Percentiles rank a stretch among this genome's conserved stretches.
These are phyloP conservation scores for Erebia aethiops DNA, from an alignment of 2,888 invertebrate genomes.

Conservation along the genomic window DNA sequence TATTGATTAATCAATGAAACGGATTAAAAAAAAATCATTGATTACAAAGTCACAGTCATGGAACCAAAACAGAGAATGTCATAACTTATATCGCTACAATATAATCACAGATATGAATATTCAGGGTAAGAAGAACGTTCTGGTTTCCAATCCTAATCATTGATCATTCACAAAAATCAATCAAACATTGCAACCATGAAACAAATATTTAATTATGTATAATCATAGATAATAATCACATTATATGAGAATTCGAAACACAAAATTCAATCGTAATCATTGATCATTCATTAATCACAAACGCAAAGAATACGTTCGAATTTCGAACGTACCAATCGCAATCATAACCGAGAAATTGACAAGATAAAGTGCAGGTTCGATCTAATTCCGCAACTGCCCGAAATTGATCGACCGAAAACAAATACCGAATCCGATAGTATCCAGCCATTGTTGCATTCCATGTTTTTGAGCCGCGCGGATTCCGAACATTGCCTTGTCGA, in stretches of 20 bases:
- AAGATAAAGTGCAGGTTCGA: conserved; percentile 26
- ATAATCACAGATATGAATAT: conserved; percentile 10
- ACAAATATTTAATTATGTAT: background rate
- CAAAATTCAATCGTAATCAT: conserved; percentile 11
- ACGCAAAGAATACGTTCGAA: conserved; percentile 7
- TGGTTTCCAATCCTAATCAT: background rate
- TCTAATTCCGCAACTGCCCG: conserved; percentile 38
- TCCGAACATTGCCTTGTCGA: conserved; percentile 46
- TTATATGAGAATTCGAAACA: background rate
- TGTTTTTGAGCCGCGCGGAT: conserved; percentile 51
- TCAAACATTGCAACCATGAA: background rate
- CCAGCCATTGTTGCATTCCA: conserved; percentile 56
- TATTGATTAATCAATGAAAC: background rate
- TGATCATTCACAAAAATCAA: background rate
- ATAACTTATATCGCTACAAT: too few relatives aligned
- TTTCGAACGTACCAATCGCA: background rate
- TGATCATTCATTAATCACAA: conserved; percentile 1
- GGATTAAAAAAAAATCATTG: background rate
- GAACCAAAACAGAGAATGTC: background rate
- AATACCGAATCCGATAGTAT: conserved; percentile 51
- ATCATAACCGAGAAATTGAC: conserved; percentile 23
- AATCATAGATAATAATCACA: conserved; percentile 9
- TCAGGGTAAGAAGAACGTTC: background rate
- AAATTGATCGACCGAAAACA: conserved; percentile 46
- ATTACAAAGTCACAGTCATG: background rate